Conservation (phyloP, 2,888 invertebrate species). For the Meiosimyza platycephala region DNA sequence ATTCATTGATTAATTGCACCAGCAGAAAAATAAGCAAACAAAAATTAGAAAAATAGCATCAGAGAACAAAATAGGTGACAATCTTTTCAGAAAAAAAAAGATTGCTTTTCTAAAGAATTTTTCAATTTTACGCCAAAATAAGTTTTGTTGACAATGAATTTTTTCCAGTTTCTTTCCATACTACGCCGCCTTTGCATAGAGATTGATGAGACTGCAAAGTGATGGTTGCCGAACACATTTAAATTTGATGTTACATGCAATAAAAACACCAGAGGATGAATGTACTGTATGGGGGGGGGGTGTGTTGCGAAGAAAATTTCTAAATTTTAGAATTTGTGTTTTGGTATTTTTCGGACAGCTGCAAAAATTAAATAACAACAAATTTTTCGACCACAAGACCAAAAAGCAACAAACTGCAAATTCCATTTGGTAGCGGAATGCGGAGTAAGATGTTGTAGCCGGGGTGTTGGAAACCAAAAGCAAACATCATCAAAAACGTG, state of each 20-base stretch:
- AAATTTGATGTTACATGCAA: neutral
- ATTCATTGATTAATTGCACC: no score
- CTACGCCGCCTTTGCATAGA: neutral
- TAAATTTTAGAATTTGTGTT: neutral
- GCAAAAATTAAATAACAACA: conserved; percentile 22
- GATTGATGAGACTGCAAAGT: conserved; percentile 16
- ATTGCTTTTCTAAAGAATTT: conserved; percentile 57
- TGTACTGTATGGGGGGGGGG: neutral
- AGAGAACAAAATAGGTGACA: neutral
- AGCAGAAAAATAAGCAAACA: neutral
- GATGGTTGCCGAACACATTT: neutral
- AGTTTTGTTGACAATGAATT: conserved; percentile 50
- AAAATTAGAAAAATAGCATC: neutral
- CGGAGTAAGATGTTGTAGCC: neutral
- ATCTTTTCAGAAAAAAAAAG: neutral
- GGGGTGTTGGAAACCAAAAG: neutral
- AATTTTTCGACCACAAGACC: neutral
- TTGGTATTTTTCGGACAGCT: neutral
- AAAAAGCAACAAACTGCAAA: neutral
- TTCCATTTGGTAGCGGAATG: neutral
- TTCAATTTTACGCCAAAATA: conserved; percentile 66
- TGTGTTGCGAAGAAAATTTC: conserved; percentile 5
- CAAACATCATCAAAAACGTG: conserved; percentile 39
- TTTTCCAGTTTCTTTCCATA: neutral
- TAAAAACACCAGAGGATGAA: neutral